Conservation (phyloP, 2,113 vertebrate species). For the Agapornis roseicollis region DNA sequence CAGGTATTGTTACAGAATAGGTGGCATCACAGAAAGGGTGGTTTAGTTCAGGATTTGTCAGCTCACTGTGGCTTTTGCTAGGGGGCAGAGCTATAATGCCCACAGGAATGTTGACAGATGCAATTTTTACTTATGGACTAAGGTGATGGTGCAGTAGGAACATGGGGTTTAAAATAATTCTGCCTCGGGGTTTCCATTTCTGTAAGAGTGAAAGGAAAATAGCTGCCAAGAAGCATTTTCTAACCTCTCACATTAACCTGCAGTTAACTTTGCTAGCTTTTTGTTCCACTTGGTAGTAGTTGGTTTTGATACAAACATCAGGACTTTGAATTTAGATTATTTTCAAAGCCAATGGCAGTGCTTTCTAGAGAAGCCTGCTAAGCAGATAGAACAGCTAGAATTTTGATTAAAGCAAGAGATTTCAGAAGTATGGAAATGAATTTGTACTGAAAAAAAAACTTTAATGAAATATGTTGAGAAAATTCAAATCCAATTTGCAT, state of each 20-base stretch:
- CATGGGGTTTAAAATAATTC: not conserved
- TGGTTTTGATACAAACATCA: not conserved
- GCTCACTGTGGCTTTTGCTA: not conserved
- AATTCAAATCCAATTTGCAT: not conserved
- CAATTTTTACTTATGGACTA: not conserved
- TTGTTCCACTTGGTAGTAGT: rapidly evolving
- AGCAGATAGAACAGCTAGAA: not conserved
- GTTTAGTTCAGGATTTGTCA: not conserved
- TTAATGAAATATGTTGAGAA: not conserved
- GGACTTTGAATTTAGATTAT: not conserved
- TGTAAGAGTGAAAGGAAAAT: not conserved
- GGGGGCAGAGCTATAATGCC: not conserved
- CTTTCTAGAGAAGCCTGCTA: not conserved
- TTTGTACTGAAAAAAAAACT: not conserved
- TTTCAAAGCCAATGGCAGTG: not conserved
- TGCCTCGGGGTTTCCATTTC: not conserved
- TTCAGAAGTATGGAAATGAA: not conserved
- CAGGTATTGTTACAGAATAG: not conserved
- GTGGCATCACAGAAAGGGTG: not conserved
- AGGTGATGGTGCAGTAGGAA: not conserved
- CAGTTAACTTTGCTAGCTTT: not conserved
- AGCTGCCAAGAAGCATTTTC: not conserved
- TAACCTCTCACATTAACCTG: not conserved
- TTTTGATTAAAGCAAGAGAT: not conserved
- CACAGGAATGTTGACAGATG: not conserved